Evolutionary conservation across 2,113 vertebrate genomes (phyloP).

Genomic region (Aspiorhynchus laticeps): DNA sequence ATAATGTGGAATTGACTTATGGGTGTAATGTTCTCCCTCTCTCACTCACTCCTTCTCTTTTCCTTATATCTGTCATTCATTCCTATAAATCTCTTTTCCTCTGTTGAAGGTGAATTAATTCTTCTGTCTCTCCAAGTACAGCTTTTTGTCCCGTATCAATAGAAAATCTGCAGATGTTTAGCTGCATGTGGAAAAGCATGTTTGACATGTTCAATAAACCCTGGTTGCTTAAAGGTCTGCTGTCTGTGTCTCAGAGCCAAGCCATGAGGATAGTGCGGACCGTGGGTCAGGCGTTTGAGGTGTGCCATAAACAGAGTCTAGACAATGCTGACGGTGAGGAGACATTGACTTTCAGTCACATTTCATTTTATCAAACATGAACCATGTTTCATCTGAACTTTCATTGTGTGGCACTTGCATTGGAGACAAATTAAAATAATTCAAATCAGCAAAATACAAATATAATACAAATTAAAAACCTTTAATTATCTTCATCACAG

Average conservation of each 20-base stretch:
- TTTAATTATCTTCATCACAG: too few relatives aligned
- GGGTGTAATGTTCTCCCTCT: constrained; percentile 4
- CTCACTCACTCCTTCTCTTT: constrained; percentile 12
- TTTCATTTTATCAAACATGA: neutral
- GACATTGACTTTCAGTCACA: neutral
- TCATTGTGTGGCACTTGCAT: neutral
- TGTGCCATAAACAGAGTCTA: constrained; percentile 94
- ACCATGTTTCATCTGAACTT: neutral
- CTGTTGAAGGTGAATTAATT: neutral
- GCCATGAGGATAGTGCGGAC: constrained; percentile 96
- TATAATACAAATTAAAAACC: too few relatives aligned
- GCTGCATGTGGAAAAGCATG: neutral
- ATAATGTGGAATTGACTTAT: constrained; percentile 46
- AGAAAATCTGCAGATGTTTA: neutral
- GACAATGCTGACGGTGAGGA: constrained; percentile 62
- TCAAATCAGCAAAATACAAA: too few relatives aligned
- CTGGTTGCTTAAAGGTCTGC: neutral
- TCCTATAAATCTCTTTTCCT: neutral
- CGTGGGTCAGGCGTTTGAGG: constrained; percentile 94
- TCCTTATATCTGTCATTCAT: constrained; percentile 6
- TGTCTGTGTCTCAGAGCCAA: constrained; percentile 80
- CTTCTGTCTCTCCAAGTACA: neutral
- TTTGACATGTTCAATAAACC: constrained; percentile 1
- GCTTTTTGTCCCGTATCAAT: neutral
- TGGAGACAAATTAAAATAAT: neutral